Percentiles rank a stretch among this genome's conserved stretches.
phyloP scores from a whole-genome alignment of 1,140 invertebrate species.

The Sarcophaga bullata region DNA sequence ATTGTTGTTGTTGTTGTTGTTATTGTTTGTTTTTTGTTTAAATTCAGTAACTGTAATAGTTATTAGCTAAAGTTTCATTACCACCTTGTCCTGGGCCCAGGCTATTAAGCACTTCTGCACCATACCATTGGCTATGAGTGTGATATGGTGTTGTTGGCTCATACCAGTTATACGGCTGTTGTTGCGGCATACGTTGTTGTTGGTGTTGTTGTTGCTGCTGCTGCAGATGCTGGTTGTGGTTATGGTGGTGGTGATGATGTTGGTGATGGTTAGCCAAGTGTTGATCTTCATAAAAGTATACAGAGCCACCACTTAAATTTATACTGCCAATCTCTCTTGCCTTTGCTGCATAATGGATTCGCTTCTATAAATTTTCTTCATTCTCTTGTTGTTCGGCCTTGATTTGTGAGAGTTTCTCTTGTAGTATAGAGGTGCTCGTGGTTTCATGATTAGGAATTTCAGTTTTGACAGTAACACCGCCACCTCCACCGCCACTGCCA shows the following conservation, averaged over 20 bases:
- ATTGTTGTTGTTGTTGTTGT: neutral
- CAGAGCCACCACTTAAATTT: neutral
- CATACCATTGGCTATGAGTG: neutral
- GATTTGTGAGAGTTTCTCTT: constrained; percentile 64
- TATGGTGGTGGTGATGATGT: neutral
- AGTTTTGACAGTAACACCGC: constrained; percentile 42
- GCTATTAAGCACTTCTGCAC: neutral
- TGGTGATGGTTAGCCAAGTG: neutral
- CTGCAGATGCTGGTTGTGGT: neutral
- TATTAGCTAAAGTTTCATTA: constrained; percentile 33
- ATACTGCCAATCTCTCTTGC: neutral
- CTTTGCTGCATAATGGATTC: constrained; percentile 39
- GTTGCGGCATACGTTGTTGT: neutral
- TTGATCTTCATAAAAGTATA: neutral
- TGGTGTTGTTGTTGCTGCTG: constrained; percentile 8
- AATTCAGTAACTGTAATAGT: constrained; percentile 38
- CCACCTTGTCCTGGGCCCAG: constrained; percentile 30
- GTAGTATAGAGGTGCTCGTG: constrained; percentile 52
- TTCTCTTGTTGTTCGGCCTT: constrained; percentile 58
- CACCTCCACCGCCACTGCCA: neutral
- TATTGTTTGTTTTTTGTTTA: neutral
- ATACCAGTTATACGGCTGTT: neutral
- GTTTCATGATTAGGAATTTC: constrained; percentile 28
- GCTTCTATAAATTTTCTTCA: constrained; percentile 59
- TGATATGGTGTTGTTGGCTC: constrained; percentile 23